phyloP scores from a whole-genome alignment of 2,888 invertebrate species.

The Cantharis rufa region DNA sequence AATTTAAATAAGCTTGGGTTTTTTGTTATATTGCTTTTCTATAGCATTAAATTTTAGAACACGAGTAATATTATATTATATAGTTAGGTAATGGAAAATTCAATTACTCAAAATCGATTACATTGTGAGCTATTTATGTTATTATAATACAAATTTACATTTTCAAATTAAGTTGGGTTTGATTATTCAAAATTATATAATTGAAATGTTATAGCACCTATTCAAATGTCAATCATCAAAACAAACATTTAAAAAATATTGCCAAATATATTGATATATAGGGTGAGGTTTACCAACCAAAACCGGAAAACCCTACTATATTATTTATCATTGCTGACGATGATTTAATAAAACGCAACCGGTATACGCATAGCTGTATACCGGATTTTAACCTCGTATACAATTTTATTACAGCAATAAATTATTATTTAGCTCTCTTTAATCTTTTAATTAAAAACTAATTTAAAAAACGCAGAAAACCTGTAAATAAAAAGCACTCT shows the following conservation, averaged over 20 bases:
- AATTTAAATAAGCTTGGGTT: no score
- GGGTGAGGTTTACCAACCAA: not conserved
- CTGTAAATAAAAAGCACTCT: not conserved
- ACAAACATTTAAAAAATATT: not conserved
- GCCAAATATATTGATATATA: no score
- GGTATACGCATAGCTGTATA: no score
- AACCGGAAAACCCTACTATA: not conserved
- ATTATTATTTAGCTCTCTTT: no score
- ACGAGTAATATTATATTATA: not conserved
- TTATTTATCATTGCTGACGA: not conserved
- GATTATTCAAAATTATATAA: not conserved
- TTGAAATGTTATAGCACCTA: not conserved
- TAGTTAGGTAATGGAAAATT: not conserved
- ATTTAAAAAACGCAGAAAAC: not conserved
- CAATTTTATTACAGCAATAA: no score
- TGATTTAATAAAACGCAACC: no score
- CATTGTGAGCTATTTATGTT: not conserved
- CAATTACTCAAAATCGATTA: not conserved
- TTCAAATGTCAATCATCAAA: not conserved
- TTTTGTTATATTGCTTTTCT: not conserved
- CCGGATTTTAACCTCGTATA: no score
- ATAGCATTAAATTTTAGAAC: not conserved
- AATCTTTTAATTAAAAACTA: not conserved
- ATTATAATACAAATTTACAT: not conserved
- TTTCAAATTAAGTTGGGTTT: not conserved